These are phyloP conservation scores for Micronisus gabar DNA, from an alignment of 2,113 vertebrate genomes.

Conservation along the genomic window DNA sequence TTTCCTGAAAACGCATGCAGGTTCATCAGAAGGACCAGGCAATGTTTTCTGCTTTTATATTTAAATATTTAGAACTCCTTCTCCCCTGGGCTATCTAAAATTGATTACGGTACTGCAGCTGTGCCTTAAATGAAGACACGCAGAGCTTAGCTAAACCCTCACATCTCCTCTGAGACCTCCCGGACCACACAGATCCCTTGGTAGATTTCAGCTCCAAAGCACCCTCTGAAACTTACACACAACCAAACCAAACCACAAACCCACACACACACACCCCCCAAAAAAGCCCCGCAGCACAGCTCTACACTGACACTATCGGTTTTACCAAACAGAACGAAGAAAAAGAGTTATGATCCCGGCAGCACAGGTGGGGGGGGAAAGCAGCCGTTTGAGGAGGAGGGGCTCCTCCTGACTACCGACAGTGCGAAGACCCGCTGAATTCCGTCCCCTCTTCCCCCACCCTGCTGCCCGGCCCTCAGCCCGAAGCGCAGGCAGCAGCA, in stretches of 20 bases:
- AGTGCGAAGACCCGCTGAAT: fast-evolving
- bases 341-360: not conserved
- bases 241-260: not conserved
- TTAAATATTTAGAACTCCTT: not conserved
- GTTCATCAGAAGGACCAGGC: not conserved
- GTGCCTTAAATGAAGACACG: fast-evolving
- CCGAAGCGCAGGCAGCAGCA: not conserved
- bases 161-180: not conserved
- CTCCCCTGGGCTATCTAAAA: not conserved
- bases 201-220: not conserved
- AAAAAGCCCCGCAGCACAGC: not conserved
- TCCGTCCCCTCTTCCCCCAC: not conserved
- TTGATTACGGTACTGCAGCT: no score
- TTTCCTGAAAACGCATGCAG: not conserved
- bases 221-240: not conserved
- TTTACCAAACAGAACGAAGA: not conserved
- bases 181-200: fast-evolving
- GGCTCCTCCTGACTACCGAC: not conserved
- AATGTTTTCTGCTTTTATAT: not conserved
- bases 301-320: not conserved
- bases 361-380: not conserved
- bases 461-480: not conserved
- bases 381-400: no score
- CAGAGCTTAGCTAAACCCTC: not conserved
- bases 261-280: no score